These are phyloP conservation scores for Hypsopygia costalis DNA, from an alignment of 2,888 invertebrate species.

Conservation along the genomic window DNA sequence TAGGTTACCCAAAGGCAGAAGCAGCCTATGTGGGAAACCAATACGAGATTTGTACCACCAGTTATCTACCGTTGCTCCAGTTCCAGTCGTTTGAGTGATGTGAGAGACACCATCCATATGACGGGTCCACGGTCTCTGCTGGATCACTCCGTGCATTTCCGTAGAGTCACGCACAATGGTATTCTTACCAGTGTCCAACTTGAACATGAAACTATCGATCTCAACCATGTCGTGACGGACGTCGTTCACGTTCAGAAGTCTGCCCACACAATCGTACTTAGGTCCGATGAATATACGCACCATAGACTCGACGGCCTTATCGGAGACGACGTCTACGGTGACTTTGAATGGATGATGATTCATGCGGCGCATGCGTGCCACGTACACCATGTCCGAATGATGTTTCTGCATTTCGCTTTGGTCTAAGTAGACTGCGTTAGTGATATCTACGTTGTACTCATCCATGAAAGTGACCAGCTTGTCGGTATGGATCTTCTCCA, in stretches of 20 bases:
- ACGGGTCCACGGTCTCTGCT: slow-evolving; percentile 78
- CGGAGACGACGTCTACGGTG: slow-evolving; percentile 77
- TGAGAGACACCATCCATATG: slow-evolving; percentile 33
- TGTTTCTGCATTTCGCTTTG: slow-evolving; percentile 68
- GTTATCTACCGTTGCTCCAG: slow-evolving; percentile 72
- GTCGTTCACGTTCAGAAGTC: slow-evolving; percentile 71
- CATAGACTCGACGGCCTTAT: slow-evolving; percentile 79
- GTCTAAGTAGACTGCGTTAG: slow-evolving; percentile 80
- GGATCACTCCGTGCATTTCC: slow-evolving; percentile 82
- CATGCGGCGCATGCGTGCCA: slow-evolving; percentile 82
- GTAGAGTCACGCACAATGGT: slow-evolving; percentile 84
- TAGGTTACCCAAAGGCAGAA: slow-evolving; percentile 84
- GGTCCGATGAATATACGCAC: slow-evolving; percentile 86
- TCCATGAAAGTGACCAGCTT: slow-evolving; percentile 86
- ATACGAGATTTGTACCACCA: slow-evolving; percentile 76
- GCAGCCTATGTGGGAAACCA: slow-evolving; percentile 85
- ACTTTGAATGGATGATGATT: slow-evolving; percentile 84
- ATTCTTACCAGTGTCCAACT: slow-evolving; percentile 84
- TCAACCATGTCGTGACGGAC: slow-evolving; percentile 67
- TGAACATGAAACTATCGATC: slow-evolving; percentile 78
- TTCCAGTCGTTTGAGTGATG: slow-evolving; percentile 46
- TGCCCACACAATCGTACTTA: slow-evolving; percentile 84
- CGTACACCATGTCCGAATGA: slow-evolving; percentile 63
- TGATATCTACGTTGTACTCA: slow-evolving; percentile 83
- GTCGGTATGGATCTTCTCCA: slow-evolving; percentile 82